These are phyloP conservation scores for Tachysurus fulvidraco DNA, from an alignment of 2,113 vertebrate species.

Conservation along the genomic window DNA sequence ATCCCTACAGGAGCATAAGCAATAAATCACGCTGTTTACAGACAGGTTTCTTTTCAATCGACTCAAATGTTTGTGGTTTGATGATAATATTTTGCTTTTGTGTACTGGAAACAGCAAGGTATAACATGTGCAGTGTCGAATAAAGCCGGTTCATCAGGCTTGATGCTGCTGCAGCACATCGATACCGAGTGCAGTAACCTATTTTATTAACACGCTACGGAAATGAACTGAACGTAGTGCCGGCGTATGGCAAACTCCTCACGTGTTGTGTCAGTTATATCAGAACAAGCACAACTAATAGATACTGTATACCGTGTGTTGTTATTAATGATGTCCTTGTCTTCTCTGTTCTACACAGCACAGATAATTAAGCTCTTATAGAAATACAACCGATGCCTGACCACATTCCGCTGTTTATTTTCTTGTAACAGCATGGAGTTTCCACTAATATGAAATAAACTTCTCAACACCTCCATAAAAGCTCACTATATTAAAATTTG, in stretches of 20 bases:
- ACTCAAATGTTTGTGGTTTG: background rate
- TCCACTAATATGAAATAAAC: background rate
- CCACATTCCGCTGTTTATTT: background rate
- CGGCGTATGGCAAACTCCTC: background rate
- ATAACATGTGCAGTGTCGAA: background rate
- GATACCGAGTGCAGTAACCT: background rate
- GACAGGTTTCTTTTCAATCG: background rate
- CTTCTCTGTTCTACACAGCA: background rate
- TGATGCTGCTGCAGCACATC: background rate
- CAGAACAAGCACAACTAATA: no score
- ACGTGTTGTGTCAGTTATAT: no score
- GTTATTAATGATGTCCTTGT: background rate
- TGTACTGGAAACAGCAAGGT: background rate
- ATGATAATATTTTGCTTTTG: background rate
- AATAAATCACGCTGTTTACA: slow-evolving; percentile 12
- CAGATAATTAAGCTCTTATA: background rate
- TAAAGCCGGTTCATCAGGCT: background rate
- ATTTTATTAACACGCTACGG: background rate
- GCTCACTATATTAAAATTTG: background rate
- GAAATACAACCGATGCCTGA: background rate
- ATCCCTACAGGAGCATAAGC: slow-evolving; percentile 23
- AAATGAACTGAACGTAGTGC: background rate
- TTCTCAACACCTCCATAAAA: background rate
- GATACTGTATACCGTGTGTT: background rate
- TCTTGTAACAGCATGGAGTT: background rate